Base-by-base conservation (phyloP, 2,797 vertebrate genomes). In the Ispidina picta region DNA sequence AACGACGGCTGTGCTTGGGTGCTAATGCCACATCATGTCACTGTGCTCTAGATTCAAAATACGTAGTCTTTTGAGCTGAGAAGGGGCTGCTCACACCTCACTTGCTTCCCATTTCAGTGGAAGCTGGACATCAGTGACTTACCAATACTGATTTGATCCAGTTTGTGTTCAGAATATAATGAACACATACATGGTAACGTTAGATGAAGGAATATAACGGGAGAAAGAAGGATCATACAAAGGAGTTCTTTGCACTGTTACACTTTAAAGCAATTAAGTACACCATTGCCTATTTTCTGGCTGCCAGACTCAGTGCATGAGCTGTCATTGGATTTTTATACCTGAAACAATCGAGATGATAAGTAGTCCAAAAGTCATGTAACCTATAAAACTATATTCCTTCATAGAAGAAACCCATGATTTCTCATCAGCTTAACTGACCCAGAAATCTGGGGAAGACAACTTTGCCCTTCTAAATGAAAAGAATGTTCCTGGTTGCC, bases 31-130 rank as follows among this genome's bases (percentile, higher is more conserved):
- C 44, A 21, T 10, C n/a, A 2, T 0, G 1, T 19, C 31, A 23
- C n/a, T 3, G 37, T 11, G 15, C 68, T 7, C 1, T 2, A 13
- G 10, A 17, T 70, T 59, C 74, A 31, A 48, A 48, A 48, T 12
- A 15, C 1, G 0, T 5, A 14, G 6, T 9, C 29, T 28, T 16
- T 41, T 56, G 11, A 3, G 20, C 72, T n/a, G 19, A 6, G 43
- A 37, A 54, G 33, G 8, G 5, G 13, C 39, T 73, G 35, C 14
- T 73, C 1, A 0, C 35, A 20, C 18, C 59, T 77, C 49, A 0
- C 12, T 13, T 39, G 19, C 39, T 55, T 58, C 31, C 26, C 6
- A 3, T 39, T 44, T 31, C 46, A 17, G 20, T 41, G 35, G 33
- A 39, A 83, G 46, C 54, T 52, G 63, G 64, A 35, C 54, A 54